phyloP scores from a whole-genome alignment of 2,113 vertebrate genomes.

The Poeciliopsis prolifica region DNA sequence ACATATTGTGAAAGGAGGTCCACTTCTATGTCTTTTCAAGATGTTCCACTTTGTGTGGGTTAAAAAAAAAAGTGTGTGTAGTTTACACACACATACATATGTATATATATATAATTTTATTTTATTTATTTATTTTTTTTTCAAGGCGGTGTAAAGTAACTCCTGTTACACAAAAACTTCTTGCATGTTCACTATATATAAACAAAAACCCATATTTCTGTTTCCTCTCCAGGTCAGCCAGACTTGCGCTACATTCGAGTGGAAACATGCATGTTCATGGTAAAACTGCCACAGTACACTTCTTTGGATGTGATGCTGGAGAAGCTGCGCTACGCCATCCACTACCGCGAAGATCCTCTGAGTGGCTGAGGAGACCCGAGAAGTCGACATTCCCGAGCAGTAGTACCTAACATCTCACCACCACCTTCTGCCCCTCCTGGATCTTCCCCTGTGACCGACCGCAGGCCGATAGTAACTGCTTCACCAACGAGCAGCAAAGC shows the following conservation, averaged over 20 bases:
- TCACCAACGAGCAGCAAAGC: conserved; percentile 25
- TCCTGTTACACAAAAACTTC: too few species aligned
- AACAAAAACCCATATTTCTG: background rate
- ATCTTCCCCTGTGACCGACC: conserved; percentile 30
- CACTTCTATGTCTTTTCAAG: too few species aligned
- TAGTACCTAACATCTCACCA: background rate
- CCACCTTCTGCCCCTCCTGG: conserved; percentile 3
- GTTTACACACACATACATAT: too few species aligned
- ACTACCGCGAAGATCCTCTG: conserved; percentile 97
- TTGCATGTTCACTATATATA: background rate
- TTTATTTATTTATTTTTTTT: too few species aligned
- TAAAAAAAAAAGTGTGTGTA: too few species aligned
- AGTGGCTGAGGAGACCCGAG: conserved; percentile 85
- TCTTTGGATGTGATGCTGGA: conserved; percentile 96
- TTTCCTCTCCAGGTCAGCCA: conserved; percentile 82
- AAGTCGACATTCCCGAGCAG: background rate
- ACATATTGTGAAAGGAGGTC: too few species aligned
- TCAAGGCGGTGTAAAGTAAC: too few species aligned
- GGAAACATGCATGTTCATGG: conserved; percentile 99
- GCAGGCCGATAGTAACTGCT: conserved; percentile 29
- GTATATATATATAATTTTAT: too few species aligned
- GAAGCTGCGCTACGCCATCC: conserved; percentile 95
- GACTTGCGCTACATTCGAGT: conserved; percentile 95
- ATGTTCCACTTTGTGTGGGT: too few species aligned
- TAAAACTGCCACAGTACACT: conserved; percentile 97